Conservation (phyloP, 2,888 invertebrate species). For the Myopa testacea region DNA sequence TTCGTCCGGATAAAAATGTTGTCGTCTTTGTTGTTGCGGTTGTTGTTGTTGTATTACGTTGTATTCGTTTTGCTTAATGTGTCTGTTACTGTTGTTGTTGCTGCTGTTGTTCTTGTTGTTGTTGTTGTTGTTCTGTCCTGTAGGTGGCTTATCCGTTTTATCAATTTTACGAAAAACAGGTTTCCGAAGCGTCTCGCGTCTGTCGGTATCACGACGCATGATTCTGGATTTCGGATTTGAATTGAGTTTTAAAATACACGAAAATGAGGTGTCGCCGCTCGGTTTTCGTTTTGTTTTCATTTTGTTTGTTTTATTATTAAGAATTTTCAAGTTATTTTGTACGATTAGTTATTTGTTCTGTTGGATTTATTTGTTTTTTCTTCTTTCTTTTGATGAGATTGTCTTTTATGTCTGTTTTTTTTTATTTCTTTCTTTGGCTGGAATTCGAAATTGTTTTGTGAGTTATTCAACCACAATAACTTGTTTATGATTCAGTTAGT, state of each 20-base stretch:
- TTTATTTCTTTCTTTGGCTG: neutral
- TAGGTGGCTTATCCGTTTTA: conserved; percentile 44
- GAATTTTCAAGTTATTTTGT: too few relatives aligned
- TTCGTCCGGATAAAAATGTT: conserved; percentile 19
- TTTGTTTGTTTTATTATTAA: neutral
- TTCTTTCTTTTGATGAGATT: conserved; percentile 4
- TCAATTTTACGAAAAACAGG: conserved; percentile 34
- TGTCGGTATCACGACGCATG: neutral
- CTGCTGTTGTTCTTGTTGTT: conserved; percentile 31
- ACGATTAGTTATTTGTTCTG: too few relatives aligned
- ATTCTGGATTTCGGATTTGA: too few relatives aligned
- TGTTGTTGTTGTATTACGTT: conserved; percentile 36
- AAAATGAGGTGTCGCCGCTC: neutral
- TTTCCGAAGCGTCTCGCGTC: conserved; percentile 15
- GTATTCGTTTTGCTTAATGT: too few relatives aligned
- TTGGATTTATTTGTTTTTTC: conserved; percentile 4
- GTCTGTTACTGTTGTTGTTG: conserved; percentile 42
- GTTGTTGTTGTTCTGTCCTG: conserved; percentile 37
- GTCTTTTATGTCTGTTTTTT: conserved; percentile 10
- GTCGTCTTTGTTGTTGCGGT: conserved; percentile 25
- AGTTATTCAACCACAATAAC: conserved; percentile 18
- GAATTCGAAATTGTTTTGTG: conserved; percentile 21
- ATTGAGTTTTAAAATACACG: too few relatives aligned
- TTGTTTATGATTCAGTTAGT: conserved; percentile 36
- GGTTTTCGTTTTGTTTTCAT: conserved; percentile 16